Base-by-base conservation (phyloP, 2,797 vertebrate species). In the Ctenopoma multispine region DNA sequence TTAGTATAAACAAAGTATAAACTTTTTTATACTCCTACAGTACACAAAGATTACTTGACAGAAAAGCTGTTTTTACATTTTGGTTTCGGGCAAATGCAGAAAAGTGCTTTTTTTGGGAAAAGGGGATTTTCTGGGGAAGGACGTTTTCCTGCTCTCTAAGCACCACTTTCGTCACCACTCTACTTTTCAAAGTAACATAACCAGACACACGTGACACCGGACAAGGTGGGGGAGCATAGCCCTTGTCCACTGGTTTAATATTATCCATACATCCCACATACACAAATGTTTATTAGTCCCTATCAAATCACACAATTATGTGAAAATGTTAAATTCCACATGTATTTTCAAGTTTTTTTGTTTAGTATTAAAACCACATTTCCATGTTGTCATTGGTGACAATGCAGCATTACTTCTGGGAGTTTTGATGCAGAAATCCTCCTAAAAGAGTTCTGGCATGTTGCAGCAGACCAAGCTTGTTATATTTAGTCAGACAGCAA, bases 401-500 rank as follows among this genome's bases (percentile, higher is more conserved):
- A 78, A 67, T 63, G 66, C 72, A 47, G 20, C 68, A 61, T 80
- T 60, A 78, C 76, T 69, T 80, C 34, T 60, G 77, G 75, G 69
- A 72, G 34, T 82, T 85, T 84, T 77, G 38, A 76, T 77, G 77
- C 72, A 71, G 48, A 82, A 81, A 87, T 63, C 76, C 50, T 69
- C 84, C 84, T 82, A 88, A 84, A 75, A 76, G 71, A 83, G 84
- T 72, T 77, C 72, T 88, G 89, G 89, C 86, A 85, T 87, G 89
- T 90, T 79, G 81, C 90, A 80, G 86, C 88, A 87, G 84, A 82
- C 65, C 72, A 62, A 74, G 90, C 87, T 79, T 84, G 90, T 92
- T 94, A 94, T 93, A 93, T 94, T 93, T 94, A 94, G 91, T 90
- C 83, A 77, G 87, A 90, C 92, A 91, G 84, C 79, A 72, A 91